Evolutionary conservation across 2,888 invertebrate species (phyloP), one percentile per base, ranked within the genome.

Genomic region (Chelonus formosanus): DNA sequence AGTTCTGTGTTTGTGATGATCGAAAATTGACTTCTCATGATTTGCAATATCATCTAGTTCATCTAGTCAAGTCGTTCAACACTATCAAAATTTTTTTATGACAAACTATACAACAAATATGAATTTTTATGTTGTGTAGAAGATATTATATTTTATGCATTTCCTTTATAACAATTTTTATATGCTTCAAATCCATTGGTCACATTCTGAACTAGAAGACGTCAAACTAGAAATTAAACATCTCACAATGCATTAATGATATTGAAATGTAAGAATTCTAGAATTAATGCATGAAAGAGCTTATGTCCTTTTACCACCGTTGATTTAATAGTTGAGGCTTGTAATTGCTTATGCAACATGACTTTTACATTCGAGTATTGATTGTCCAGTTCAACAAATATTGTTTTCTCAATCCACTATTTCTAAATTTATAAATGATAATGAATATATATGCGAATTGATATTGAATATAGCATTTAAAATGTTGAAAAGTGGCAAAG

Each of bases 111-210:
- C 97, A 96, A 64, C 92, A 92, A 5, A 96, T 92, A 86, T 96
- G 96, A 45, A 91, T 92, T 83, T 92, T 92, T 7, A 97, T 94
- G 48, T 94, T 94, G 81, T 97, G 97, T 3, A 97, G 86, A 36
- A 95, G 86, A 53, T 94, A 94, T 83, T 97, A 96, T 75, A 94
- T 95, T 84, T 96, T 95, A 73, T 95, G 95, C 91, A 96, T 93
- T 77, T 96, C 96, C 80, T 96, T 96, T 35, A 95, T 87, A 0
- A 95, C 90, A 36, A 89, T 88, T 76, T 94, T 92, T 34, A 94
- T 90, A 77, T 92, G 91, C 76, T 92, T 92, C 83, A 83, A 75
- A 90, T 91, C 0, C 91, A 91, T 0, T 91, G 92, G 90, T 89
- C 90, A 5, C 93, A 93, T n/a, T 89, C 88, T n/a, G 95, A 95